Evolutionary conservation across 2,113 vertebrate species (phyloP), one percentile per base, ranked within the genome.

Genomic region (Vidua chalybeata): DNA sequence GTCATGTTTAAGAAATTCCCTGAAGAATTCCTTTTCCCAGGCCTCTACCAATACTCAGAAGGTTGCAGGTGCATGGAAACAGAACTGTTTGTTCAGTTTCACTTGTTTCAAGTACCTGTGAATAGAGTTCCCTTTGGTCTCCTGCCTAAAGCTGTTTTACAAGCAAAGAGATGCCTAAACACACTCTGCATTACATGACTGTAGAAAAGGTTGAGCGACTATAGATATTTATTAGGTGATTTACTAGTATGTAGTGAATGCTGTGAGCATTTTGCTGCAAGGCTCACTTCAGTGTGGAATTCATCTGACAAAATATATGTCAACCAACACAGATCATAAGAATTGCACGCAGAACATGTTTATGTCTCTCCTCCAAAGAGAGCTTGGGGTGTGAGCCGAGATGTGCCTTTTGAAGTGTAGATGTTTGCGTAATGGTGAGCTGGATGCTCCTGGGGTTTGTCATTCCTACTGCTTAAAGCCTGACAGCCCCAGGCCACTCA

Each of bases 1-100:
- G 51, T 75, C 62, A 35, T 24, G 27, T 33, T 11, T 81, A 68
- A 64, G 30, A 19, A n/a, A 49, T 48, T 83, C 12, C 55, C 16
- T 31, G 16, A 76, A 30, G 2, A 73, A 58, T 92, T 94, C 35
- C 8, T 83, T 84, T 88, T 39, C 24, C 69, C 74, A 97, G 93
- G 92, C 89, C 63, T 95, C 81, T 66, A 80, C 28, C 75, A 96
- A 68, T 89, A 93, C 45, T 92, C 93, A 73, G 92, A 94, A 79
- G n/a, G 7, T 12, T 97, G 93, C 87, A 75, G 68, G 58, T 97
- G 95, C 83, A 92, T 75, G 56, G 93, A 95, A 90, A 97, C 80
- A 31, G 95, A 97, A 78, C 30, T 97, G 39, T n/a, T n/a, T 18
- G 24, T 31, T 83, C 71, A 83, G 88, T 95, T 81, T 93, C 90